phyloP scores from a whole-genome alignment of 2,113 vertebrate genomes.

The Lasiurus cinereus region DNA sequence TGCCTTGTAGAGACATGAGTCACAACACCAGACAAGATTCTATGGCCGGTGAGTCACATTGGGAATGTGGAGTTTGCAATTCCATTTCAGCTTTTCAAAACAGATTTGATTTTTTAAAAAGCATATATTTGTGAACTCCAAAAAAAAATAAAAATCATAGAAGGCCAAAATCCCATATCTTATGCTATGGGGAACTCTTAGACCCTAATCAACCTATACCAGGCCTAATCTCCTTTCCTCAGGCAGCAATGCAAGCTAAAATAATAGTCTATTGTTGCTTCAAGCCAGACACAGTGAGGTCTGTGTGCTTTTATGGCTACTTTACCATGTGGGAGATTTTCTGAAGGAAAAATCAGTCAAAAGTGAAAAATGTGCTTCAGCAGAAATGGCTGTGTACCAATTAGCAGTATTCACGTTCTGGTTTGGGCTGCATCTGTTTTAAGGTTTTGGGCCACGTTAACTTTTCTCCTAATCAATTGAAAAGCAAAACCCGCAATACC shows the following conservation, averaged over 20 bases:
- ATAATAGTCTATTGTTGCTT: slow-evolving; percentile 83
- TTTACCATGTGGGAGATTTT: slow-evolving; percentile 72
- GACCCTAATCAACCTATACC: slow-evolving; percentile 73
- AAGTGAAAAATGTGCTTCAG: not conserved
- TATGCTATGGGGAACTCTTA: slow-evolving; percentile 72
- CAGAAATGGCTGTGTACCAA: not conserved
- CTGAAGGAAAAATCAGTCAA: slow-evolving; percentile 2
- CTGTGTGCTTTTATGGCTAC: slow-evolving; percentile 76
- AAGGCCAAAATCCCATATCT: slow-evolving; percentile 54
- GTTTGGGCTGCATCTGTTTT: not conserved
- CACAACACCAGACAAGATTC: not conserved
- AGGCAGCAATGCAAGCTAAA: slow-evolving; percentile 76
- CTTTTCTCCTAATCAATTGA: slow-evolving; percentile 65
- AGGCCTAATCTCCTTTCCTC: slow-evolving; percentile 74
- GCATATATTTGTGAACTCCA: not conserved
- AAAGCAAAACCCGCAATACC: slow-evolving; percentile 60
- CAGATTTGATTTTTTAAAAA: not conserved
- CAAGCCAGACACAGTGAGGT: slow-evolving; percentile 85
- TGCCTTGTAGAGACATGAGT: not conserved
- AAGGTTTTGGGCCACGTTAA: not conserved
- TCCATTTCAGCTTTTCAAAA: slow-evolving; percentile 50
- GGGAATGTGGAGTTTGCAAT: not conserved
- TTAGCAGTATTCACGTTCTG: not conserved
- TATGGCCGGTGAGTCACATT: not conserved
- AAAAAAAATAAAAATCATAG: not conserved